Evolutionary conservation across 2,888 invertebrate species (phyloP), one percentile per base, ranked within the genome.

Genomic region (Schrankia costaestrigalis): DNA sequence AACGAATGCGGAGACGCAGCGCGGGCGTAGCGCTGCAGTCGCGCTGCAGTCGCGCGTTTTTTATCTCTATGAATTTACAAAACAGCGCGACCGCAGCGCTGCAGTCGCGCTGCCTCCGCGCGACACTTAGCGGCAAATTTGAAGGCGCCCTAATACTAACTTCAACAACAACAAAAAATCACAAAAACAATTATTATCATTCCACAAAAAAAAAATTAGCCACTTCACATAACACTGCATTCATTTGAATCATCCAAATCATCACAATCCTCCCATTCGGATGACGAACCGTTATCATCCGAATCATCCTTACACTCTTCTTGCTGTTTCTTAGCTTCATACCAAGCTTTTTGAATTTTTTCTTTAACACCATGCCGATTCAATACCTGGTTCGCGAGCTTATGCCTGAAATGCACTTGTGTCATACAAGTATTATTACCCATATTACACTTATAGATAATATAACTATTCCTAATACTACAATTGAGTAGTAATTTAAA

Each of bases 181-280:
- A n/a, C n/a, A n/a, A n/a, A n/a, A n/a, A n/a, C n/a, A n/a, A n/a
- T n/a, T n/a, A n/a, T n/a, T n/a, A n/a, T n/a, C n/a, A n/a, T n/a
- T n/a, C n/a, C n/a, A n/a, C n/a, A n/a, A n/a, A n/a, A n/a, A n/a
- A n/a, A n/a, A n/a, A n/a, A n/a, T n/a, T n/a, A n/a, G n/a, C n/a
- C n/a, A n/a, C n/a, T n/a, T n/a, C n/a, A 26, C 21, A 32, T 32
- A 21, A 32, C 21, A 26, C 15, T 26, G 3, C 32, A 22, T 13
- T 26, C 32, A 19, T 6, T 10, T 1, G 23, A 9, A 7, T 14
- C 19, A 2, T 26, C 26, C 11, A 26, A 26, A 9, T 22, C 26
- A 15, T 32, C 32, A 0, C 11, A 3, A 22, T 26, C 26, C 2
- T 21, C n/a, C 14, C 11, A 18, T 0, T 5, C 6, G 1, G 8